Evolutionary conservation across 2,797 vertebrate genomes (phyloP).

Genomic region (Sorex maritimensis): DNA sequence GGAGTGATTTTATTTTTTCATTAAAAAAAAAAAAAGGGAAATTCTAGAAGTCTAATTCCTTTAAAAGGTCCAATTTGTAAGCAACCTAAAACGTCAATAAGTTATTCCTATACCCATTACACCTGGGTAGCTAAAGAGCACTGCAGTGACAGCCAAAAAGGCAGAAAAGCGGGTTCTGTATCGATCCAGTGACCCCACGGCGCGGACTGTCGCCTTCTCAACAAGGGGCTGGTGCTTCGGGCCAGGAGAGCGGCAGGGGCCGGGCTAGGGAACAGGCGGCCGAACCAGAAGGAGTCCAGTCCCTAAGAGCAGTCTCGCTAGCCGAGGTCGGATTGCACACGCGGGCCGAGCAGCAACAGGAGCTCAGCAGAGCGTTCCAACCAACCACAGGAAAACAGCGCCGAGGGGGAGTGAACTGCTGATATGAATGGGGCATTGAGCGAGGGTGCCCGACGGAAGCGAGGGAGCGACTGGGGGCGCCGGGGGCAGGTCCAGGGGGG

Average conservation of each 20-base stretch:
- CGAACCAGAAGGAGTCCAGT: slow-evolving; percentile 49
- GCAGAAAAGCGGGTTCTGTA: not conserved
- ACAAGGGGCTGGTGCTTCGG: not conserved
- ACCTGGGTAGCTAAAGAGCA: not conserved
- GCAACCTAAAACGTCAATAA: slow-evolving; percentile 39
- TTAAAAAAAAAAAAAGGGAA: slow-evolving; percentile 6
- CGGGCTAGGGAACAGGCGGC: not conserved
- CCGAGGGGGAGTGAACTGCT: slow-evolving; percentile 67
- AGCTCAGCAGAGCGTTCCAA: slow-evolving; percentile 70
- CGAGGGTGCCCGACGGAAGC: slow-evolving; percentile 53
- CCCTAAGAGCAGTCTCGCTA: slow-evolving; percentile 47
- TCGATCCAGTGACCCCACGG: not conserved
- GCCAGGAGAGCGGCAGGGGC: not conserved
- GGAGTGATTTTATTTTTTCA: not conserved
- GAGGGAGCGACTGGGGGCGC: not conserved
- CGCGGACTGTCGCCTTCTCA: not conserved
- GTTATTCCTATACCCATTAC: slow-evolving; percentile 16
- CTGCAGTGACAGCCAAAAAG: not conserved
- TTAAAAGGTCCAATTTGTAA: slow-evolving; percentile 4
- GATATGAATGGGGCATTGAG: slow-evolving; percentile 83
- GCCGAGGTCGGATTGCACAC: slow-evolving; percentile 64
- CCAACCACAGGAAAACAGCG: slow-evolving; percentile 80
- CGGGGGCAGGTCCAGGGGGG: not conserved
- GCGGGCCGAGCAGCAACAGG: slow-evolving; percentile 71
- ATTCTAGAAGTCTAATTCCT: slow-evolving; percentile 54